phyloP scores from a whole-genome alignment of 2,888 invertebrate species.

The Tineola bisselliella region DNA sequence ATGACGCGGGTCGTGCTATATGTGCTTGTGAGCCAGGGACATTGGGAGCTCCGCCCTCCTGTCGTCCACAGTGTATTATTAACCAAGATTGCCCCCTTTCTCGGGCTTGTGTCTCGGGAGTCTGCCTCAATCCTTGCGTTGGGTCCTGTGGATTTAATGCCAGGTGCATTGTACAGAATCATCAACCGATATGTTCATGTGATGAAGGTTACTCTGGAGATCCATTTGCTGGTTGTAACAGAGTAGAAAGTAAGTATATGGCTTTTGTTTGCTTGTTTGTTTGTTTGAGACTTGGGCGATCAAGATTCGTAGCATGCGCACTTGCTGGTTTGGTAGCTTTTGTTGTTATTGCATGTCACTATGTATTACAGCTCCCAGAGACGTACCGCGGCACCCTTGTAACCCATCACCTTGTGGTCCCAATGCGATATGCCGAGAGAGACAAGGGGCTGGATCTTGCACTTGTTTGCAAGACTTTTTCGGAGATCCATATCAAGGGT shows the following conservation, averaged over 20 bases:
- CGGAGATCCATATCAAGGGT: slow-evolving; percentile 81
- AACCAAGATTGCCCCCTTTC: slow-evolving; percentile 81
- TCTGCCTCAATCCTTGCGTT: slow-evolving; percentile 79
- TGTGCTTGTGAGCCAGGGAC: slow-evolving; percentile 79
- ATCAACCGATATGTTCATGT: slow-evolving; percentile 80
- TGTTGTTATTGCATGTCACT: slow-evolving; percentile 22
- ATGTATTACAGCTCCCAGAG: slow-evolving; percentile 60
- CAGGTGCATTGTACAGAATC: slow-evolving; percentile 77
- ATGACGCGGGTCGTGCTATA: slow-evolving; percentile 72
- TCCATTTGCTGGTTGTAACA: slow-evolving; percentile 79
- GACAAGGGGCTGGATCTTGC: slow-evolving; percentile 80
- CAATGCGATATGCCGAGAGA: slow-evolving; percentile 80
- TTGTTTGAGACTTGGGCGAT: background rate
- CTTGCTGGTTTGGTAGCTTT: slow-evolving; percentile 19
- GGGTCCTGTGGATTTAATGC: slow-evolving; percentile 83
- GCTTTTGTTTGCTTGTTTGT: background rate
- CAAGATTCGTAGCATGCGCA: slow-evolving; percentile 14
- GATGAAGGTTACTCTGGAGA: slow-evolving; percentile 80
- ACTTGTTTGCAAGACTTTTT: slow-evolving; percentile 77
- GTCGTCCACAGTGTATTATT: slow-evolving; percentile 80
- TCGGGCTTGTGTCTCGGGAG: slow-evolving; percentile 76
- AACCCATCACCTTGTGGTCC: slow-evolving; percentile 82
- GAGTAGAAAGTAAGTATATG: slow-evolving; percentile 59
- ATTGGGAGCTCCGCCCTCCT: slow-evolving; percentile 81
- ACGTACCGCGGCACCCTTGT: slow-evolving; percentile 75